Evolutionary conservation across 2,888 invertebrate species (phyloP).

Genomic region (Beris morrisii): DNA sequence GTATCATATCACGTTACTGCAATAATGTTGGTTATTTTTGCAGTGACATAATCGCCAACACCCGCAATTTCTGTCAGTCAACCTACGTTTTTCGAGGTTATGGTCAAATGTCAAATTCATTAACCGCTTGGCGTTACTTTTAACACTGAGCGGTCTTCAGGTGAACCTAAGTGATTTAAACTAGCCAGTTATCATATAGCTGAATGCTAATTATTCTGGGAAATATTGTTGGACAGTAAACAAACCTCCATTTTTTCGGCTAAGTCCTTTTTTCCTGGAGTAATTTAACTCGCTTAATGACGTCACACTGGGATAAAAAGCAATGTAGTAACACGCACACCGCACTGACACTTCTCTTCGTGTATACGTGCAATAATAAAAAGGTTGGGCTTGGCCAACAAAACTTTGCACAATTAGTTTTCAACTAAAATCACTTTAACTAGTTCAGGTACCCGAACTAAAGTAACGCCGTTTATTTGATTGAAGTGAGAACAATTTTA

Average conservation of each 20-base stretch:
- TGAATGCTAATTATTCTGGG: too few species aligned
- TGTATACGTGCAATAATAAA: too few species aligned
- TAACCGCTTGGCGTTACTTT: constrained; percentile 6
- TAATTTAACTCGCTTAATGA: background rate
- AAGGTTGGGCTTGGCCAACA: too few species aligned
- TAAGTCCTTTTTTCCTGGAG: constrained; percentile 2
- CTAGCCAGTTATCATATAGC: too few species aligned
- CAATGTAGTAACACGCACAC: constrained; percentile 4
- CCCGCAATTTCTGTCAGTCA: constrained; percentile 17
- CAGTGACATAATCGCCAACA: constrained; percentile 28
- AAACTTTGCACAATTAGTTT: too few species aligned
- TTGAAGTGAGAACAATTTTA: too few species aligned
- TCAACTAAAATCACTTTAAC: too few species aligned
- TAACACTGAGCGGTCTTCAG: constrained; percentile 2
- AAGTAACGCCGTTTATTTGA: too few species aligned
- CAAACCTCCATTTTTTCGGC: constrained; percentile 28
- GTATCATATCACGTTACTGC: too few species aligned
- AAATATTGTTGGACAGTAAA: background rate
- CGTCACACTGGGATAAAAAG: constrained; percentile 23
- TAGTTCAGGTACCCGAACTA: too few species aligned
- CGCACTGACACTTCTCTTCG: too few species aligned
- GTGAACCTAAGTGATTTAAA: constrained; percentile 3
- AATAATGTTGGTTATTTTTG: too few species aligned
- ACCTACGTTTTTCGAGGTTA: constrained; percentile 20
- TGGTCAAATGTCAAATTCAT: constrained; percentile 24